phyloP scores from a whole-genome alignment of 2,888 invertebrate species.

The Phymatocera aterrima region DNA sequence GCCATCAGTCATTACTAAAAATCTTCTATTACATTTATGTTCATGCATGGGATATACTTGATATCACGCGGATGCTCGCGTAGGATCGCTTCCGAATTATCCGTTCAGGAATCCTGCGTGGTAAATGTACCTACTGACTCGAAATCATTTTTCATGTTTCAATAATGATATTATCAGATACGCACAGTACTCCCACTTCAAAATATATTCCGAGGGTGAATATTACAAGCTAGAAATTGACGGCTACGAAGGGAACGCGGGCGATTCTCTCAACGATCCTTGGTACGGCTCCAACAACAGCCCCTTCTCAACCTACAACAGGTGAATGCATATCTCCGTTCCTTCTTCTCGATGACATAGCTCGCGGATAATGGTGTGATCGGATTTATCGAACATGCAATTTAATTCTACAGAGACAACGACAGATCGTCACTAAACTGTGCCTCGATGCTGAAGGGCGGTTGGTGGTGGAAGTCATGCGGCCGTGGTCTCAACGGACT shows the following conservation, averaged over 20 bases:
- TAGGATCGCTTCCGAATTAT: background rate
- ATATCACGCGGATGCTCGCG: background rate
- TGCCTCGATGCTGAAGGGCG: slow-evolving; percentile 95
- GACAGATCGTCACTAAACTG: slow-evolving; percentile 94
- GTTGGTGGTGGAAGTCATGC: slow-evolving; percentile 98
- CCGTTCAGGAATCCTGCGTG: background rate
- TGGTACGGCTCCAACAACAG: slow-evolving; percentile 97
- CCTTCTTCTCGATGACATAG: too few relatives aligned
- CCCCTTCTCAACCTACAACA: slow-evolving; percentile 94
- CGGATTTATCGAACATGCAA: background rate
- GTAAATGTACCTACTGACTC: background rate
- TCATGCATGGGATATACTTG: background rate
- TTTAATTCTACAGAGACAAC: slow-evolving; percentile 83
- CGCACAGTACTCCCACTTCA: slow-evolving; percentile 94
- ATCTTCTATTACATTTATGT: slow-evolving; percentile 5
- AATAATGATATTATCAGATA: slow-evolving; percentile 77
- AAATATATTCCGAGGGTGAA: slow-evolving; percentile 93
- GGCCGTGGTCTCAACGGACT: slow-evolving; percentile 93
- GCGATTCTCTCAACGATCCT: slow-evolving; percentile 93
- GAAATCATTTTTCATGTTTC: background rate
- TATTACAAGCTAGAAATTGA: slow-evolving; percentile 95
- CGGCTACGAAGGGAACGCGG: slow-evolving; percentile 93
- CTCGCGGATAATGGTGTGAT: background rate
- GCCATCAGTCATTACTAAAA: slow-evolving; percentile 18
- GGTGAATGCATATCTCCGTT: slow-evolving; percentile 75